A percentile compares a stretch with the other conserved stretches of the same genome.
Evolutionary conservation across 2,113 vertebrate species (phyloP).

Genomic region (Rhodinocichla rosea): DNA sequence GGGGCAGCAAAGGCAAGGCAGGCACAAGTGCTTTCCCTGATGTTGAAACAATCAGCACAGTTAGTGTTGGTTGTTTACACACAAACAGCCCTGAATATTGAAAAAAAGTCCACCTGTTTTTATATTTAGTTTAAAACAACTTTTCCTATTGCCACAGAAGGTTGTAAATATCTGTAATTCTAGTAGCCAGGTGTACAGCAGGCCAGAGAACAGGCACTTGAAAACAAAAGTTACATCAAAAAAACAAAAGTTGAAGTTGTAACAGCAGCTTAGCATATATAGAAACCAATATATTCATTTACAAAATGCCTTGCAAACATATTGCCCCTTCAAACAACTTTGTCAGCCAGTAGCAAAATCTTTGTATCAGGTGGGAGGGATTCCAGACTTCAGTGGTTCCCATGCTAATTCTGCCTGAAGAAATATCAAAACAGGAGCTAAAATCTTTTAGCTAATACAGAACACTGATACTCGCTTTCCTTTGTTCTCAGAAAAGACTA

Average conservation of each 20-base stretch:
- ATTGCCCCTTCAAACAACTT: background rate
- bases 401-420: background rate
- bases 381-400: background rate
- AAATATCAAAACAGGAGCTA: background rate
- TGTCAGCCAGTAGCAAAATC: background rate
- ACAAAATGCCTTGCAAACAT: background rate
- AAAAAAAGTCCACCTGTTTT: background rate
- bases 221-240: background rate
- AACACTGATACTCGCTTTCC: background rate
- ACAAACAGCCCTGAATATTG: background rate
- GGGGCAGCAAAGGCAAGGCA: background rate
- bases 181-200: background rate
- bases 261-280: background rate
- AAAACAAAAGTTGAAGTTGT: background rate
- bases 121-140: background rate
- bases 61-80: background rate
- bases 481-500: background rate
- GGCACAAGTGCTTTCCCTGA: too few species aligned
- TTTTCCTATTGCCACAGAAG: background rate
- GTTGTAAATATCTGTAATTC: background rate
- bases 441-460: background rate
- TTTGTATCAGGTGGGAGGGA: background rate
- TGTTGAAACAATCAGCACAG: background rate
- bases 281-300: background rate
- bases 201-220: background rate